Evolutionary conservation across 30 jellyfish, hydroid and myxozoan genomes (phyloP).

Genomic region (Aurelia sp.): DNA sequence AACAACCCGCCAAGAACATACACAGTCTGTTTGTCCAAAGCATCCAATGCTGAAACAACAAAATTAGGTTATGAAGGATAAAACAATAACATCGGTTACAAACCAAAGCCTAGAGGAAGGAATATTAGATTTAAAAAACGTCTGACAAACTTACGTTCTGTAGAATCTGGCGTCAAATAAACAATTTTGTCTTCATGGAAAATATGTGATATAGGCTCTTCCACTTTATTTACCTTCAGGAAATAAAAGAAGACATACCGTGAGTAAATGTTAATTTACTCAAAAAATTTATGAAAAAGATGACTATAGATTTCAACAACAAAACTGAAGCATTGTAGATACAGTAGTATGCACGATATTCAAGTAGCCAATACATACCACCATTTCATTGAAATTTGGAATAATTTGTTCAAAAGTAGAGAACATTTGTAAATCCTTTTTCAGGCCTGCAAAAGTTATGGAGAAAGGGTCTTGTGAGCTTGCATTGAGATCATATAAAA

Average conservation of each 20-base stretch:
- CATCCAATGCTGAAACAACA: constrained; percentile 7
- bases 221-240: background rate
- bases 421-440: background rate
- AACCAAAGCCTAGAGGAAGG: background rate
- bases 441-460: constrained; percentile 29
- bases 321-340: too few species aligned
- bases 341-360: too few species aligned
- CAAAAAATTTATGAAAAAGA: too few species aligned
- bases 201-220: background rate
- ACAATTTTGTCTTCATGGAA: background rate
- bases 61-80: too few species aligned
- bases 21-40: constrained; percentile 8
- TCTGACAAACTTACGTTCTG: constrained; percentile 5
- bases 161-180: constrained; percentile 1
- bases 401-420: background rate
- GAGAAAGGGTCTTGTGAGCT: constrained; percentile 25
- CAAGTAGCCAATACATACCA: constrained; percentile 9
- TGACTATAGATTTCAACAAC: too few species aligned
- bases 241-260: too few species aligned
- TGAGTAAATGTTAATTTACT: too few species aligned
- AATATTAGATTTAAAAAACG: background rate
- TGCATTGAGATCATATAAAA: constrained; percentile 37
- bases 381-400: constrained; percentile 11
- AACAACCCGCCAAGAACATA: constrained; percentile 59
- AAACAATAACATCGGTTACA: too few species aligned